Percentiles rank a stretch among this genome's conserved stretches.
Conservation (phyloP, 2,888 invertebrate genomes). For the Chirona hameri region DNA sequence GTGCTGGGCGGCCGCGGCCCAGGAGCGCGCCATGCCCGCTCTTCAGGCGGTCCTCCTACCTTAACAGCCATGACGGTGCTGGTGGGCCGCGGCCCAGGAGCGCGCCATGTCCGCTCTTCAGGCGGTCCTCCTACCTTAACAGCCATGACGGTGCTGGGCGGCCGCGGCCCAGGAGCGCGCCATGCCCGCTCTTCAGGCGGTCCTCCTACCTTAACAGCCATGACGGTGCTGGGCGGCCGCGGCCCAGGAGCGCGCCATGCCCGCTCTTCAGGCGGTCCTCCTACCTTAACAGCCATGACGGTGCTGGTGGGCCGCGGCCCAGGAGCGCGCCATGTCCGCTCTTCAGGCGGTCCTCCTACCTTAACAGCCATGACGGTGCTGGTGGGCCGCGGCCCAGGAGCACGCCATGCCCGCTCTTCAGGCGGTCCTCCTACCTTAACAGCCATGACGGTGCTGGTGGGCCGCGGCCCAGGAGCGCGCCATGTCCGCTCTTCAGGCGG, state of each 20-base stretch:
- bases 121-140: constrained; percentile 67
- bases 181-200: constrained; percentile 65
- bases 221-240: constrained; percentile 84
- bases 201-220: constrained; percentile 85
- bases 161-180: constrained; percentile 85
- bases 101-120: too few relatives aligned
- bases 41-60: constrained; percentile 51
- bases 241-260: too few relatives aligned
- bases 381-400: too few relatives aligned
- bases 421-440: constrained; percentile 67
- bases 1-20: constrained; percentile 86
- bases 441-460: constrained; percentile 91
- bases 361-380: constrained; percentile 97
- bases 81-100: too few relatives aligned
- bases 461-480: constrained; percentile 85
- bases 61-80: constrained; percentile 97
- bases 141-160: constrained; percentile 90
- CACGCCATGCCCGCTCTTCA: too few relatives aligned
- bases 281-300: constrained; percentile 94
- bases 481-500: constrained; percentile 65
- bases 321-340: constrained; percentile 87
- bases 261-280: constrained; percentile 10
- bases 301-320: constrained; percentile 87
- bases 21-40: constrained; percentile 87
- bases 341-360: constrained; percentile 51